These are phyloP conservation scores for Synanthedon andrenaeformis DNA, from an alignment of 2,888 invertebrate genomes.

Conservation along the genomic window DNA sequence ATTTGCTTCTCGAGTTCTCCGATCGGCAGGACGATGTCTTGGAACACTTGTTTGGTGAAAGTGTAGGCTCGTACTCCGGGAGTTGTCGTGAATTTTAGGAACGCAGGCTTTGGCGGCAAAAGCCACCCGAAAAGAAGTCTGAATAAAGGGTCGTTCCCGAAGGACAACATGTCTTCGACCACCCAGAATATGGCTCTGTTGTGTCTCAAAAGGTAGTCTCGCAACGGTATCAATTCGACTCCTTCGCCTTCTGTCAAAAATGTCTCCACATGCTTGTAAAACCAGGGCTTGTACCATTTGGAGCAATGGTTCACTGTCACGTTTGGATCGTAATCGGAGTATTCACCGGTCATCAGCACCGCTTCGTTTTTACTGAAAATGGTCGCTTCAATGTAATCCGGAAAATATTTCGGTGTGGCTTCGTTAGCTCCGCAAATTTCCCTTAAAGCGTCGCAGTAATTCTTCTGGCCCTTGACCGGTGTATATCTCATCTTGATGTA, in stretches of 20 bases:
- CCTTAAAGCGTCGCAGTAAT: slow-evolving; percentile 73
- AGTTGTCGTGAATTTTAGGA: slow-evolving; percentile 79
- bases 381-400: slow-evolving; percentile 77
- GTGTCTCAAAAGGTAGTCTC: slow-evolving; percentile 75
- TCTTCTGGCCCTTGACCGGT: slow-evolving; percentile 72
- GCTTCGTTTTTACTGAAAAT: slow-evolving; percentile 73
- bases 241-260: slow-evolving; percentile 65
- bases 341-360: slow-evolving; percentile 76
- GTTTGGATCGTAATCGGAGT: slow-evolving; percentile 67
- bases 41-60: slow-evolving; percentile 78
- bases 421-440: slow-evolving; percentile 71
- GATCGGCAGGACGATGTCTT: slow-evolving; percentile 78
- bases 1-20: slow-evolving; percentile 75
- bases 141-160: slow-evolving; percentile 75
- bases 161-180: slow-evolving; percentile 77
- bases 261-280: slow-evolving; percentile 74
- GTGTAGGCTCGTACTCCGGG: slow-evolving; percentile 76
- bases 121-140: slow-evolving; percentile 75
- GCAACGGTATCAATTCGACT: slow-evolving; percentile 73
- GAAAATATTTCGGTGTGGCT: slow-evolving; percentile 43
- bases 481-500: slow-evolving; percentile 75
- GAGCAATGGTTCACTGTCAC: slow-evolving; percentile 69
- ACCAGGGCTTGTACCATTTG: slow-evolving; percentile 79
- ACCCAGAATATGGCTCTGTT: slow-evolving; percentile 80
- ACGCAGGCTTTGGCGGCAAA: slow-evolving; percentile 77